Percentiles rank a stretch among this genome's conserved stretches.
phyloP scores from a whole-genome alignment of 2,888 invertebrate species.

The Acleris literana region DNA sequence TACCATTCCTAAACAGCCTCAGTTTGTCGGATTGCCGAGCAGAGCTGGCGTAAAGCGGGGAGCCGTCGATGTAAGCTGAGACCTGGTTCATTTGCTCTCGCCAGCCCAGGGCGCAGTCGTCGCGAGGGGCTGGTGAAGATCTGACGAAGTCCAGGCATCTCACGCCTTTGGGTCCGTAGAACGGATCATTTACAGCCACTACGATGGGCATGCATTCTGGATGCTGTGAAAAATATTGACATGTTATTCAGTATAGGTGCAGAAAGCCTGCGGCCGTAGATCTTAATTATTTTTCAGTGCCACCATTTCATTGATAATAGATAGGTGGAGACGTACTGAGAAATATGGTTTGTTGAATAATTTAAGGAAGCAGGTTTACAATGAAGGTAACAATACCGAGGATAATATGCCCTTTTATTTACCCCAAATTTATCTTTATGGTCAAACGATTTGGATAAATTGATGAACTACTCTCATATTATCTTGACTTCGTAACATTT shows the following conservation, averaged over 20 bases:
- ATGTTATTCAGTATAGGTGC: not conserved
- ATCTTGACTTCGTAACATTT: too few species aligned
- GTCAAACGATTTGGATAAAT: too few species aligned
- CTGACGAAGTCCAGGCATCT: slow-evolving; percentile 92
- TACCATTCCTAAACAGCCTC: slow-evolving; percentile 90
- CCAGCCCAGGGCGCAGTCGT: slow-evolving; percentile 91
- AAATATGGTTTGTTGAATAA: too few species aligned
- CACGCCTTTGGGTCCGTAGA: slow-evolving; percentile 87
- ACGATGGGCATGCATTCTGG: slow-evolving; percentile 93
- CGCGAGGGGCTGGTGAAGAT: slow-evolving; percentile 90
- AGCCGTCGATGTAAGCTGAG: slow-evolving; percentile 92
- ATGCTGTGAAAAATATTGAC: slow-evolving; percentile 80
- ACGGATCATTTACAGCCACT: slow-evolving; percentile 89
- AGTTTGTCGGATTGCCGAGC: slow-evolving; percentile 88
- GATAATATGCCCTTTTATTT: too few species aligned
- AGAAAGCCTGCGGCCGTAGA: too few species aligned
- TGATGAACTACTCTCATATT: too few species aligned
- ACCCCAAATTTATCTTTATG: too few species aligned
- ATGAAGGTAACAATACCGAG: too few species aligned
- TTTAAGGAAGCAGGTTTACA: too few species aligned
- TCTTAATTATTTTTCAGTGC: too few species aligned
- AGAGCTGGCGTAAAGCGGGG: slow-evolving; percentile 91
- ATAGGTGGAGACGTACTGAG: too few species aligned
- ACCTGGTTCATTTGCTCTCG: slow-evolving; percentile 93
- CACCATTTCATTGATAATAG: too few species aligned